A percentile compares a stretch with the other conserved stretches of the same genome.
These are phyloP conservation scores for Neodiprion fabricii DNA, from an alignment of 1,140 invertebrate genomes.

Conservation along the genomic window DNA sequence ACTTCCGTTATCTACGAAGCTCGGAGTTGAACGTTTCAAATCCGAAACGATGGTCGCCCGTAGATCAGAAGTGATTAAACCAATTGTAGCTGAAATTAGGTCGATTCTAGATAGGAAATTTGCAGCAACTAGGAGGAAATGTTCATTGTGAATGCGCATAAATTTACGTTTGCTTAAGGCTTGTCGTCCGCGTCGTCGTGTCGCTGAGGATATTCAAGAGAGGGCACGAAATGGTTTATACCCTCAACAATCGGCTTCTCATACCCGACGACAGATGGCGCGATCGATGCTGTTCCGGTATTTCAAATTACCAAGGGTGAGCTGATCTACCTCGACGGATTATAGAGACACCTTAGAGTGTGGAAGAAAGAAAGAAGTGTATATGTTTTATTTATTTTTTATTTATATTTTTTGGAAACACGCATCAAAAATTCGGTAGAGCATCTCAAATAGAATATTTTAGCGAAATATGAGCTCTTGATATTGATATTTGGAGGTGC, in stretches of 20 bases:
- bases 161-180: background rate
- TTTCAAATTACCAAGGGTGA: background rate
- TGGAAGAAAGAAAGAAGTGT: too few species aligned
- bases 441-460: too few species aligned
- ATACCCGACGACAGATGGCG: slow-evolving; percentile 36
- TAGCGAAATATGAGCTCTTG: too few species aligned
- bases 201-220: background rate
- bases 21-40: background rate
- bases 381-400: too few species aligned
- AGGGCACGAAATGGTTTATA: background rate
- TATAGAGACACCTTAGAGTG: too few species aligned
- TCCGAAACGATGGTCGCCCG: background rate
- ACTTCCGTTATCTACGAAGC: background rate
- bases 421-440: too few species aligned
- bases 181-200: background rate
- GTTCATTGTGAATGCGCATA: slow-evolving; percentile 4
- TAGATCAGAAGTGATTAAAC: slow-evolving; percentile 1
- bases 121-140: background rate
- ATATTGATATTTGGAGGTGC: too few species aligned
- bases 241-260: slow-evolving; percentile 23
- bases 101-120: background rate
- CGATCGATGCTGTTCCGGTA: slow-evolving; percentile 12
- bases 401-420: too few species aligned
- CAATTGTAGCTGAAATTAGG: background rate
- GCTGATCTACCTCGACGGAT: too few species aligned